Conservation (phyloP, 2,888 invertebrate species). For the Philhelius pedissequus region DNA sequence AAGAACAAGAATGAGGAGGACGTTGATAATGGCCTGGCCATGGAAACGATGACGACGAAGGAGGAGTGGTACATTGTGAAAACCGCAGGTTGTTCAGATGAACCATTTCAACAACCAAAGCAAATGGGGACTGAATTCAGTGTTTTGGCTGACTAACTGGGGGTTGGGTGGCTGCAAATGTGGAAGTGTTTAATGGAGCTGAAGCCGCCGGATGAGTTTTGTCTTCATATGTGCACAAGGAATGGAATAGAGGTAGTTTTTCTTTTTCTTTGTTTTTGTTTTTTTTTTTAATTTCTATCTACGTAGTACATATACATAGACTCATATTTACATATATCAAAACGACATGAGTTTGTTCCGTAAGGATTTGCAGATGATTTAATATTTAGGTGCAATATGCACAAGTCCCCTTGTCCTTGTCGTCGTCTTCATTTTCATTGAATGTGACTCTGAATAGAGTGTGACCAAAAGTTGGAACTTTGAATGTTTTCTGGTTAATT, state of each 20-base stretch:
- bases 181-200: constrained; percentile 65
- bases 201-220: constrained; percentile 22
- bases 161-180: background rate
- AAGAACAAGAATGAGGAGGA: constrained; percentile 49
- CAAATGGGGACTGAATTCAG: background rate
- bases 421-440: background rate
- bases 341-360: background rate
- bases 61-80: constrained; percentile 6
- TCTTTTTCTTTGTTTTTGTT: background rate
- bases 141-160: constrained; percentile 1
- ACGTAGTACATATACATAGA: no score
- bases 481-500: background rate
- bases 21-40: constrained; percentile 27
- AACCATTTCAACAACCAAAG: constrained; percentile 10
- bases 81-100: constrained; percentile 59
- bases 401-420: background rate
- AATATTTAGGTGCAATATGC: constrained; percentile 1
- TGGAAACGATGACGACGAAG: background rate
- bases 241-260: background rate
- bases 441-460: background rate
- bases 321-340: constrained; percentile 3
- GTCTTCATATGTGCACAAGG: constrained; percentile 10
- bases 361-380: constrained; percentile 47
- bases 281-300: no score
- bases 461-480: background rate